These are phyloP conservation scores for Napeogenes sylphis DNA, from an alignment of 2,888 invertebrate species.

Conservation along the genomic window DNA sequence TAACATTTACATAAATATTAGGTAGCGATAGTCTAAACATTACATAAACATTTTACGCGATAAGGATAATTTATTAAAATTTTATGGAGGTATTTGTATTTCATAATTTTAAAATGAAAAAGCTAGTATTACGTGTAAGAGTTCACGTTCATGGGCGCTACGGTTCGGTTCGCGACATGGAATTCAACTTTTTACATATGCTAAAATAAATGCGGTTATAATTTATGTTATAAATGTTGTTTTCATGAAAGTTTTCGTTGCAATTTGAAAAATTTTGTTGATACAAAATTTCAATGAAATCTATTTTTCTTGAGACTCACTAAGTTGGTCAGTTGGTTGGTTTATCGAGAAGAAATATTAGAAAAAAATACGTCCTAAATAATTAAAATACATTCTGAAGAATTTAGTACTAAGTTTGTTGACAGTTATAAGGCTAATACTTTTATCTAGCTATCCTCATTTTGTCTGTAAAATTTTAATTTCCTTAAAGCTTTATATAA, in stretches of 20 bases:
- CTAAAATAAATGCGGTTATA: slow-evolving; percentile 17
- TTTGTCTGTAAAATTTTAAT: slow-evolving; percentile 66
- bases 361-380: slow-evolving; percentile 7
- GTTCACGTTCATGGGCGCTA: slow-evolving; percentile 32
- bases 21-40: slow-evolving; percentile 50
- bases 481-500: slow-evolving; percentile 59
- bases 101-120: slow-evolving; percentile 43
- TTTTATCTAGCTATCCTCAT: slow-evolving; percentile 64
- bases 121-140: slow-evolving; percentile 34
- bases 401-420: slow-evolving; percentile 39
- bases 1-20: slow-evolving; percentile 68
- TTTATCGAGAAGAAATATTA: neutral
- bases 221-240: too few relatives aligned
- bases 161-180: slow-evolving; percentile 30
- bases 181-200: slow-evolving; percentile 34
- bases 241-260: too few relatives aligned
- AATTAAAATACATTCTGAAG: slow-evolving; percentile 11
- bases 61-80: slow-evolving; percentile 67
- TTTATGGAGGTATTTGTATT: slow-evolving; percentile 53
- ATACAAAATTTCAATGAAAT: too few relatives aligned
- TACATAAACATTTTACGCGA: slow-evolving; percentile 69
- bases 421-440: slow-evolving; percentile 58
- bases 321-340: too few relatives aligned
- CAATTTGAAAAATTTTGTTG: too few relatives aligned
- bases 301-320: too few relatives aligned